These are phyloP conservation scores for Paradoxurus hermaphroditus DNA, from an alignment of 2,113 vertebrate species.

Conservation along the genomic window DNA sequence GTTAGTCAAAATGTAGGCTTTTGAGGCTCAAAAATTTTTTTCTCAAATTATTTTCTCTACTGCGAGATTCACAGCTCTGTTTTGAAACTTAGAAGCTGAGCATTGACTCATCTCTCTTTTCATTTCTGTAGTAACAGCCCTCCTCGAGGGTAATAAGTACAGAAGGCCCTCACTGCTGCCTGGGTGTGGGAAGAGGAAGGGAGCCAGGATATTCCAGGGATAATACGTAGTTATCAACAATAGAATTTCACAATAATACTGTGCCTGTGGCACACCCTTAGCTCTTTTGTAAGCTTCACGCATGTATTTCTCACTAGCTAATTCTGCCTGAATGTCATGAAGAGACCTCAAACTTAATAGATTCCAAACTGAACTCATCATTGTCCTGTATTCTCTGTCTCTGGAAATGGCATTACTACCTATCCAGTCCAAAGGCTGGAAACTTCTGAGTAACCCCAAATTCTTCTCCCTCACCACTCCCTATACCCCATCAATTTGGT, in stretches of 20 bases:
- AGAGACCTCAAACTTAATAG: neutral
- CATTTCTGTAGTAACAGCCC: neutral
- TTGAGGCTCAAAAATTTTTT: neutral
- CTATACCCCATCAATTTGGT: neutral
- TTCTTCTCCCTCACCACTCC: neutral
- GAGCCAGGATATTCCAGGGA: neutral
- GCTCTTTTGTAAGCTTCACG: neutral
- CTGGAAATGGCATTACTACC: neutral
- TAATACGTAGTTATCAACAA: neutral
- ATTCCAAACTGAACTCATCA: neutral
- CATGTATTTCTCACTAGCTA: neutral
- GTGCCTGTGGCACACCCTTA: neutral
- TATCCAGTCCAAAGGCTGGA: neutral
- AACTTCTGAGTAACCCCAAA: neutral
- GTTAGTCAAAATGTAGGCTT: neutral
- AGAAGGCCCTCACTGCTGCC: neutral
- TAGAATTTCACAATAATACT: conserved; percentile 20
- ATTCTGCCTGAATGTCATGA: neutral
- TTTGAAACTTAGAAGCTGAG: neutral
- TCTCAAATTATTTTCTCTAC: neutral
- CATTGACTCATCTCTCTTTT: conserved; percentile 17
- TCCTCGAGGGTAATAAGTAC: neutral
- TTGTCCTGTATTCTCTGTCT: neutral
- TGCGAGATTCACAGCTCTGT: conserved; percentile 1
- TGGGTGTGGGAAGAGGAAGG: neutral